phyloP scores from a whole-genome alignment of 2,113 vertebrate genomes.

The Otis tarda region DNA sequence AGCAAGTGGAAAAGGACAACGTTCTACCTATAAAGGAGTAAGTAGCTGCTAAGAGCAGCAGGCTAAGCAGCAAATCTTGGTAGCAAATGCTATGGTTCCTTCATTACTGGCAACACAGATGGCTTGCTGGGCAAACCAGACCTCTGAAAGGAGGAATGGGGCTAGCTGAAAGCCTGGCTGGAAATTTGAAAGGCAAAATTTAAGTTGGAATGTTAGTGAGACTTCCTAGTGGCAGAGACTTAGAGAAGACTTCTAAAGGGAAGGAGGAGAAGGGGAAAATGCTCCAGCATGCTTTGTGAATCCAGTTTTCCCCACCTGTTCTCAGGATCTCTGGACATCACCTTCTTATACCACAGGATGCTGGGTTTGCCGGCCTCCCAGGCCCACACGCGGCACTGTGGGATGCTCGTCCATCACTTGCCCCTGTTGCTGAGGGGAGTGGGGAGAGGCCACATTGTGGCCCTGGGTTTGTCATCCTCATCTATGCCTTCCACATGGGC shows the following conservation, averaged over 20 bases:
- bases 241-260: neutral
- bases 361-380: neutral
- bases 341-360: neutral
- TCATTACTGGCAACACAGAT: neutral
- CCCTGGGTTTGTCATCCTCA: neutral
- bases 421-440: neutral
- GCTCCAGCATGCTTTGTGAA: neutral
- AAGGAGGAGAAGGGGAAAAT: neutral
- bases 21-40: slow-evolving; percentile 77
- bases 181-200: neutral
- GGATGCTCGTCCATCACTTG: neutral
- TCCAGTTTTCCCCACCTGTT: neutral
- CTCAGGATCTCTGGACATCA: neutral
- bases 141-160: neutral
- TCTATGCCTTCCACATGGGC: neutral
- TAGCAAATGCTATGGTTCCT: neutral
- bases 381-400: neutral
- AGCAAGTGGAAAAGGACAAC: slow-evolving; percentile 36
- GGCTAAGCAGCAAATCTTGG: neutral
- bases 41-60: slow-evolving; percentile 47
- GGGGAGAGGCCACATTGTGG: neutral
- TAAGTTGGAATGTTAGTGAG: neutral
- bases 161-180: neutral
- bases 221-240: neutral
- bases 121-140: neutral